These are phyloP conservation scores for Oryctes rhinoceros DNA, from an alignment of 1,140 invertebrate genomes.

Conservation along the genomic window DNA sequence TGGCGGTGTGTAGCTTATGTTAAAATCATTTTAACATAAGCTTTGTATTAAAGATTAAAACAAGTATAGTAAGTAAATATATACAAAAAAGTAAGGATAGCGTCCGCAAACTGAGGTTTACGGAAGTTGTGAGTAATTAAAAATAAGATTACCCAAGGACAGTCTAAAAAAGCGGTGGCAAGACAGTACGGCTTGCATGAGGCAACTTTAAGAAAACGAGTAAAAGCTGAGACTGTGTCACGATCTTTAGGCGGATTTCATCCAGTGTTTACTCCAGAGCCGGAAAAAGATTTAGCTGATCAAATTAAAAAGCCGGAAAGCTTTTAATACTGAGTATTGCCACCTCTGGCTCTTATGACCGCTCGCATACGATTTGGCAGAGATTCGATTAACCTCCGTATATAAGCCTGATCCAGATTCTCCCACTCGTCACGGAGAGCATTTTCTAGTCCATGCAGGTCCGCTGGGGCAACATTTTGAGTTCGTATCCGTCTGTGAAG, in stretches of 20 bases:
- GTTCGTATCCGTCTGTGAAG: no score
- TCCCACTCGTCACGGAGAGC: no score
- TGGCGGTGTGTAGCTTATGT: no score
- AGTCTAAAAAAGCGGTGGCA: not conserved
- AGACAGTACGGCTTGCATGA: conserved; percentile 6
- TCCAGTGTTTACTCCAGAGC: conserved; percentile 9
- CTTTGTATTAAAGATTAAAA: conserved; percentile 4
- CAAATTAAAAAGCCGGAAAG: conserved; percentile 28
- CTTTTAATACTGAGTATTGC: not conserved
- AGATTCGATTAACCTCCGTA: no score
- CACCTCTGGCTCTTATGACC: no score
- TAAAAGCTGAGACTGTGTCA: conserved; percentile 12
- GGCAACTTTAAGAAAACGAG: conserved; percentile 38
- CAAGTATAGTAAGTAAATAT: no score
- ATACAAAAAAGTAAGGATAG: conserved; percentile 25
- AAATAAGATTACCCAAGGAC: conserved; percentile 16
- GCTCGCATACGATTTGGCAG: no score
- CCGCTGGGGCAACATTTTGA: no score
- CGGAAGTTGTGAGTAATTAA: not conserved
- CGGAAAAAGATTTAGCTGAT: conserved; percentile 24
- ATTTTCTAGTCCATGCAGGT: no score
- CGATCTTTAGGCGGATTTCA: conserved; percentile 23
- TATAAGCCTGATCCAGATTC: no score
- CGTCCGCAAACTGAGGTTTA: conserved; percentile 19
- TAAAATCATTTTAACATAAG: not conserved